These are phyloP conservation scores for Nymphalis polychloros DNA, from an alignment of 2,888 invertebrate genomes.

Conservation along the genomic window DNA sequence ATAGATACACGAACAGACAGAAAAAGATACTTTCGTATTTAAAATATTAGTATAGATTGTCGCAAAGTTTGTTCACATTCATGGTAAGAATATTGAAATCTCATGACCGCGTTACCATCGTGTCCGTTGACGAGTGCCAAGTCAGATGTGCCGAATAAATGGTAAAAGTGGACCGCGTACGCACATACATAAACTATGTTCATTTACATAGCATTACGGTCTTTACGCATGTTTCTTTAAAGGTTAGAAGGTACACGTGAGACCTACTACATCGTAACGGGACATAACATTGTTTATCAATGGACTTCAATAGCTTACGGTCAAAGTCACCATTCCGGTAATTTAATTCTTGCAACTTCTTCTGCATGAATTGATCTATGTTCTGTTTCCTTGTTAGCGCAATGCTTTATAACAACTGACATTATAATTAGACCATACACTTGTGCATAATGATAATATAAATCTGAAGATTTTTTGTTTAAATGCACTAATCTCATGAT, in stretches of 20 bases:
- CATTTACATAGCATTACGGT: constrained; percentile 23
- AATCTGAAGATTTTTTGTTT: too few species aligned
- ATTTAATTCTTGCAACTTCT: too few species aligned
- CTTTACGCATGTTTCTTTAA: constrained; percentile 31
- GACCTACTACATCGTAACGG: constrained; percentile 56
- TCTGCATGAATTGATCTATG: too few species aligned
- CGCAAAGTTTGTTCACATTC: background rate
- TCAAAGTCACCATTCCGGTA: constrained; percentile 8
- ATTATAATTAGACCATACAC: too few species aligned
- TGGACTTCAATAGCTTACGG: constrained; percentile 38
- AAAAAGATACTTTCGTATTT: too few species aligned
- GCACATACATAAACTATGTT: constrained; percentile 27
- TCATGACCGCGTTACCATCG: constrained; percentile 24
- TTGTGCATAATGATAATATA: too few species aligned
- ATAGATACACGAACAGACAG: too few species aligned
- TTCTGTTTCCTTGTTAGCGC: too few species aligned
- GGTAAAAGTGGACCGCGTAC: constrained; percentile 74
- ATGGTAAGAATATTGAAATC: constrained; percentile 18
- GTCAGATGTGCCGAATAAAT: constrained; percentile 62
- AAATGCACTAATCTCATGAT: too few species aligned
- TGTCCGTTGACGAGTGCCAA: constrained; percentile 27
- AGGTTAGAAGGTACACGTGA: constrained; percentile 25
- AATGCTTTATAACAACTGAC: too few species aligned
- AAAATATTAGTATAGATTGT: background rate
- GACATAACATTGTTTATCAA: constrained; percentile 45